Conservation (phyloP, 2,888 invertebrate species). For the Oscheius sp. region DNA sequence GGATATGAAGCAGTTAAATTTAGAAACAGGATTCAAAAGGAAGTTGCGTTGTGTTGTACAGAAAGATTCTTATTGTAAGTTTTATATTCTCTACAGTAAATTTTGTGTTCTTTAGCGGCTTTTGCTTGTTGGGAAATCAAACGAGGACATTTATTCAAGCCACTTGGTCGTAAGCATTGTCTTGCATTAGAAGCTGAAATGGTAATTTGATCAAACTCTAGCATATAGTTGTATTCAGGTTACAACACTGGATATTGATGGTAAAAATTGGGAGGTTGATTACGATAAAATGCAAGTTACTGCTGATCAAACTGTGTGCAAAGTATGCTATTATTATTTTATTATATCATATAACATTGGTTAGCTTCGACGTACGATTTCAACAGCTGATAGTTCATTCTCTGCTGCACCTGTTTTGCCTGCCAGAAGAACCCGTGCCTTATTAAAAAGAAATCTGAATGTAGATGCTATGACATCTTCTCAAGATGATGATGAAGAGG, state of each 20-base stretch:
- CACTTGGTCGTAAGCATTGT: background rate
- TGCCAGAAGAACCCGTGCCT: constrained; percentile 22
- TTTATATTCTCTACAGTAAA: background rate
- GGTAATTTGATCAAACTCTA: background rate
- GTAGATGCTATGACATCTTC: constrained; percentile 17
- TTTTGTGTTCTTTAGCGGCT: constrained; percentile 1
- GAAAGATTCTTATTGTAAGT: constrained; percentile 6
- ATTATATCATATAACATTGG: too few relatives aligned
- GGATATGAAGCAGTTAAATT: constrained; percentile 38
- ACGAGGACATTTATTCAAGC: constrained; percentile 24
- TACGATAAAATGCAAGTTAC: constrained; percentile 23
- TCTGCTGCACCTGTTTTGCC: constrained; percentile 24
- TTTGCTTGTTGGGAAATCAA: constrained; percentile 29
- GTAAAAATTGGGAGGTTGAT: constrained; percentile 19
- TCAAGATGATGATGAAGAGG: constrained; percentile 13
- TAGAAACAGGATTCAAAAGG: constrained; percentile 39
- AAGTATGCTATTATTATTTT: background rate
- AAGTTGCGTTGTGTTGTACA: constrained; percentile 40
- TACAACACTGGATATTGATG: background rate
- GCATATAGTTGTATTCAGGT: background rate
- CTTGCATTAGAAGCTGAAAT: constrained; percentile 6
- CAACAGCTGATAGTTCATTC: constrained; percentile 26
- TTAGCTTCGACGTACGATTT: constrained; percentile 3
- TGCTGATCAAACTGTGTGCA: background rate
- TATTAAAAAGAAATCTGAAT: constrained; percentile 27